Base-by-base conservation (phyloP, 30 jellyfish, hydroid and myxozoan species). In the Pseudorhiza aurosa region DNA sequence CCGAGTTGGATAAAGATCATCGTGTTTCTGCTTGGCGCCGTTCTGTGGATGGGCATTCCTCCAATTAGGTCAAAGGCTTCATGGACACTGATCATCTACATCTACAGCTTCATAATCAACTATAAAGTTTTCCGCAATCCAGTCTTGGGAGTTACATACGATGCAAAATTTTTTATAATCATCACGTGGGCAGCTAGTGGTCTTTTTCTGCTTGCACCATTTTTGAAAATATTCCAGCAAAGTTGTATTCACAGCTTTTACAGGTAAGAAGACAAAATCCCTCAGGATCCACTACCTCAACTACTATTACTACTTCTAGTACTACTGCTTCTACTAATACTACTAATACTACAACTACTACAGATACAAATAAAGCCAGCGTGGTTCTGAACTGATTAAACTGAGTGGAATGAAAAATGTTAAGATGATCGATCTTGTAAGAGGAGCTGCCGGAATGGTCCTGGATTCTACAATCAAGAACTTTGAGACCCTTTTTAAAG, bases 21-120 rank as follows among this genome's bases (percentile, higher is more conserved):
- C 42, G 58, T 77, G 12, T 32, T 76, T 42, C 9, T 21, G 8
- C 78, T 87, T 15, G 85, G 88, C 51, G 75, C 58, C 4, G 63
- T 87, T 26, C 73, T 87, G 2, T 87, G 96, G 96, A 68, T 87
- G 92, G 96, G 96, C 14, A 76, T 87, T 10, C 96, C 96, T 17
- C 96, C 85, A 21, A 43, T 87, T 12, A 28, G 96, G 28, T 36
- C 71, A 75, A 76, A 59, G 27, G 96, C 96, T 1, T 50, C 96
- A 31, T 87, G 96, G 96, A 39, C 87, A 37, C 63, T 87, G 75
- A 8, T 87, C 32, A 15, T 87, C 9, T 87, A 59, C 85, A 25
- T 68, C 57, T 87, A 72, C 58, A 59, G 86, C 24, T 72, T 31
- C 78, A 71, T 44, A 21, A 76, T 76, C 45, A 87, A 87, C 57